Percentiles rank a stretch among this genome's conserved stretches.
phyloP scores from a whole-genome alignment of 2,888 invertebrate genomes.

The Cephus spinipes region DNA sequence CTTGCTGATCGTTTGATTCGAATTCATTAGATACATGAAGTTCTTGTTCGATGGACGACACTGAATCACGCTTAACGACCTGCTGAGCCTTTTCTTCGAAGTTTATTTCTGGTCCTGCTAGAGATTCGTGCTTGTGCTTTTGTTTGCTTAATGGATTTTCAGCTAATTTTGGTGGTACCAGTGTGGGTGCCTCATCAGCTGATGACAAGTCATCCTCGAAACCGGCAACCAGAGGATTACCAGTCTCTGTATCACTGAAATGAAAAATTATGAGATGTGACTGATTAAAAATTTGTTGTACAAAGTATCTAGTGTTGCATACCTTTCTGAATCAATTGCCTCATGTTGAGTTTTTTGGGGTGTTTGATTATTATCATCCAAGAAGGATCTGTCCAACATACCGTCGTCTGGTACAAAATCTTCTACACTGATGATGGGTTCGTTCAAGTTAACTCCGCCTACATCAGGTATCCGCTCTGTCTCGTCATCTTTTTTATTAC shows the following conservation, averaged over 20 bases:
- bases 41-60: conserved; percentile 61
- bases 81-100: conserved; percentile 34
- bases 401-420: conserved; percentile 82
- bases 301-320: conserved; percentile 23
- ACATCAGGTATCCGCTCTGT: conserved; percentile 44
- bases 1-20: conserved; percentile 44
- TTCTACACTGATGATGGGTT: conserved; percentile 71
- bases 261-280: conserved; percentile 16
- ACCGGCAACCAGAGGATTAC: conserved; percentile 84
- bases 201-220: conserved; percentile 87
- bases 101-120: conserved; percentile 47
- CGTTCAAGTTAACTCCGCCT: conserved; percentile 31
- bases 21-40: conserved; percentile 47
- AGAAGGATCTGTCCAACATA: conserved; percentile 80
- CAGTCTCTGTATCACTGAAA: conserved; percentile 76
- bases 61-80: conserved; percentile 53
- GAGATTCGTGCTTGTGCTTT: conserved; percentile 55
- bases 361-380: conserved; percentile 74
- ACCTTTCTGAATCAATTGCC: conserved; percentile 71
- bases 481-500: conserved; percentile 58
- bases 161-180: conserved; percentile 46
- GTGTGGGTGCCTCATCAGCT: conserved; percentile 68
- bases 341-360: conserved; percentile 64
- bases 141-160: conserved; percentile 62
- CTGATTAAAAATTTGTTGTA: conserved; percentile 5